Percentiles rank a stretch among this genome's conserved stretches.
Evolutionary conservation across 53 echinoderm and acorn worm genomes (phyloP).

Genomic region (Mesocentrotus franciscanus): DNA sequence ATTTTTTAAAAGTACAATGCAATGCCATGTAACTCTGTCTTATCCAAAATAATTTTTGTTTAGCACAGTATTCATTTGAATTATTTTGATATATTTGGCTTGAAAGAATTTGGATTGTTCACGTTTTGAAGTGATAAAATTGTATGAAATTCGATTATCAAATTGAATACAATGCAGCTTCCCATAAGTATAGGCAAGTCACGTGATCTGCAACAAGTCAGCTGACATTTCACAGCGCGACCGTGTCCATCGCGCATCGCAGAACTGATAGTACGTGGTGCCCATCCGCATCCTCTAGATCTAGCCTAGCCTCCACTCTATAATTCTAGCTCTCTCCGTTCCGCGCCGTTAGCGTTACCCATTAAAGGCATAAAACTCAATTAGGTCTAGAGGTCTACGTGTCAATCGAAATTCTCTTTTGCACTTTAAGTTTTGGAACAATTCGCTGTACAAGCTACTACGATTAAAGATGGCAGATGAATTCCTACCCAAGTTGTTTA

Average conservation of each 20-base stretch:
- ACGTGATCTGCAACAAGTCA: background rate
- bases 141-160: background rate
- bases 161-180: background rate
- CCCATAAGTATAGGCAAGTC: background rate
- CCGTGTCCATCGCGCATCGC: too few species aligned
- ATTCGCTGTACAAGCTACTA: background rate
- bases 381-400: too few species aligned
- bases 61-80: background rate
- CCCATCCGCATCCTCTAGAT: too few species aligned
- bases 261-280: too few species aligned
- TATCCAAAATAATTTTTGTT: background rate
- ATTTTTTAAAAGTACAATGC: background rate
- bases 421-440: too few species aligned
- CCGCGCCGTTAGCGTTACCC: too few species aligned
- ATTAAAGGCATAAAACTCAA: too few species aligned
- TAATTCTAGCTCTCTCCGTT: too few species aligned
- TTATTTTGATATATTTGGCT: background rate
- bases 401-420: too few species aligned
- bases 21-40: background rate
- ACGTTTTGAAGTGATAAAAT: background rate
- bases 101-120: background rate
- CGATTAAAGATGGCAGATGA: slow-evolving; percentile 20
- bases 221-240: background rate
- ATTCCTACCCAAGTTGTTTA: slow-evolving; percentile 24
- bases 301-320: too few species aligned